Evolutionary conservation across 1,140 invertebrate species (phyloP).

Genomic region (Drosophila santomea): DNA sequence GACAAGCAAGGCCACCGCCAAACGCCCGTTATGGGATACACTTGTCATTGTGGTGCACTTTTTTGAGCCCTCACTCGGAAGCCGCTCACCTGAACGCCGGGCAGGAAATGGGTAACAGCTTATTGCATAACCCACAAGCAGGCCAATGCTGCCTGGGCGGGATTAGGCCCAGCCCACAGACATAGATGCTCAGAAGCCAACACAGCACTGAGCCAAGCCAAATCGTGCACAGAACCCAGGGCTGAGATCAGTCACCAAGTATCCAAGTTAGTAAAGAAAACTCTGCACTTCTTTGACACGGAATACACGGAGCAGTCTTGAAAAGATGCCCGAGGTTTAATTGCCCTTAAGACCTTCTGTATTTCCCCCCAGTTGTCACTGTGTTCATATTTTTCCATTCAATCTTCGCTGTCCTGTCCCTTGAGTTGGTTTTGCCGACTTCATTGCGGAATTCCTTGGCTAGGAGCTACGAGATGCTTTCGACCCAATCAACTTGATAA

Average conservation of each 20-base stretch:
- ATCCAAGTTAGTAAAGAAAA: no score
- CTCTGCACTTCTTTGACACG: no score
- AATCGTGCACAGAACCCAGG: no score
- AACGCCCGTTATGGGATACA: conserved; percentile 16
- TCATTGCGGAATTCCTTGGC: conserved; percentile 31
- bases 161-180: conserved; percentile 32
- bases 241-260: no score
- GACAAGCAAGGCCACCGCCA: conserved; percentile 68
- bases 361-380: background rate
- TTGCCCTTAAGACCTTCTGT: no score
- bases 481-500: conserved; percentile 70
- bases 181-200: conserved; percentile 12
- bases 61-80: conserved; percentile 54
- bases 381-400: conserved; percentile 6
- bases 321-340: no score
- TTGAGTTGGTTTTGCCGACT: conserved; percentile 2
- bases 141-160: conserved; percentile 43
- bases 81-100: conserved; percentile 60
- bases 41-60: conserved; percentile 66
- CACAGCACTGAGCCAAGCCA: background rate
- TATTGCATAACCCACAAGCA: conserved; percentile 60
- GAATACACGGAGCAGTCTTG: no score
- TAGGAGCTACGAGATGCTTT: conserved; percentile 39
- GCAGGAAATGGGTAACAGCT: conserved; percentile 62
- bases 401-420: conserved; percentile 4